phyloP scores from a whole-genome alignment of 2,888 invertebrate genomes.

The Neuroscelio doddi region DNA sequence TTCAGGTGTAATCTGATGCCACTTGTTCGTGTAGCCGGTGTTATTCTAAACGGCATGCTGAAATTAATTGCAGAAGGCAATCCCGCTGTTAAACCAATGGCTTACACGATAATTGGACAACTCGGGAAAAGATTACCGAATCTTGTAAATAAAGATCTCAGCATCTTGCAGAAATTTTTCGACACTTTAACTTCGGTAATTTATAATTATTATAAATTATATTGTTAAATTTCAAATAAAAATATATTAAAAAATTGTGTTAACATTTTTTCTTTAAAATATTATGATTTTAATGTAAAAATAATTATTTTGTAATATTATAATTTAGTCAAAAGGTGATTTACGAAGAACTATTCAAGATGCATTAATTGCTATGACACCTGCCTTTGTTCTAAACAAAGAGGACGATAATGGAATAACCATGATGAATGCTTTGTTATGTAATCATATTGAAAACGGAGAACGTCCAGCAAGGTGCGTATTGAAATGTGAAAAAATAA shows the following conservation, averaged over 20 bases:
- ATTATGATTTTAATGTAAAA: neutral
- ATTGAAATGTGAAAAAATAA: neutral
- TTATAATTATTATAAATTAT: neutral
- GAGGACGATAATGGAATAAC: conserved; percentile 68
- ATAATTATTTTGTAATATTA: neutral
- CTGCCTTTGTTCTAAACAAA: conserved; percentile 63
- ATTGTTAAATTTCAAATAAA: too few species aligned
- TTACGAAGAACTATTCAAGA: conserved; percentile 63
- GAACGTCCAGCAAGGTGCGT: conserved; percentile 75
- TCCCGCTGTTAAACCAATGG: conserved; percentile 78
- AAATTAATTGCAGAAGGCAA: conserved; percentile 82
- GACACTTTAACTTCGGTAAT: conserved; percentile 72
- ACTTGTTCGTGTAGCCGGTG: conserved; percentile 79
- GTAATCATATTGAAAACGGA: conserved; percentile 83
- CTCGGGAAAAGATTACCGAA: conserved; percentile 77
- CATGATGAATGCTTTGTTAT: conserved; percentile 78
- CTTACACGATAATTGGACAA: conserved; percentile 83
- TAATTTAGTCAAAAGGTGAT: conserved; percentile 61
- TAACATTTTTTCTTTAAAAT: neutral
- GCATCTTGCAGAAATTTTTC: conserved; percentile 74
- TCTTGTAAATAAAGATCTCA: conserved; percentile 80
- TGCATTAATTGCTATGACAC: conserved; percentile 64
- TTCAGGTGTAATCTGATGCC: conserved; percentile 77
- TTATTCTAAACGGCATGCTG: conserved; percentile 82
- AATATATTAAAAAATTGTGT: too few species aligned